Evolutionary conservation across 2,113 vertebrate species (phyloP).

Genomic region (Anthoscopus minutus): DNA sequence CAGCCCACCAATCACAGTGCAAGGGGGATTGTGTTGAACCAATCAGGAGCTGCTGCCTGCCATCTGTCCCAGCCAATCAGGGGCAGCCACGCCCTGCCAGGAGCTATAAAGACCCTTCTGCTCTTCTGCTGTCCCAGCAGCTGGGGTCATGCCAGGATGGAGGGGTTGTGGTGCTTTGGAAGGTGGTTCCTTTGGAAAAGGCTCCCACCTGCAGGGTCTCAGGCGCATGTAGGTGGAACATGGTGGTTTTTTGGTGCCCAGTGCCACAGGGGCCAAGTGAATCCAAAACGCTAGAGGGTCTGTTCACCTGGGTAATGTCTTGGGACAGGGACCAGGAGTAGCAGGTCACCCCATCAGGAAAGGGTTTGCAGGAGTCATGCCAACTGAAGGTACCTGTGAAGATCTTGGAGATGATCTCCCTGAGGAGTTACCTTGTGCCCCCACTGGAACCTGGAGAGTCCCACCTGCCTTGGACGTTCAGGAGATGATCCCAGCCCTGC

Average conservation of each 20-base stretch:
- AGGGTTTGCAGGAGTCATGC: rapidly evolving
- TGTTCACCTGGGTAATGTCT: background rate
- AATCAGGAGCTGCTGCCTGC: background rate
- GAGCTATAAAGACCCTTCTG: background rate
- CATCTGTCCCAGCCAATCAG: background rate
- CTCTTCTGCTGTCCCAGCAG: rapidly evolving
- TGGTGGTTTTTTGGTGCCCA: rapidly evolving
- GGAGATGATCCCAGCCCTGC: background rate
- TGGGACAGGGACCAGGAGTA: background rate
- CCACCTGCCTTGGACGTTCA: background rate
- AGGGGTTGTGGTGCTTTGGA: rapidly evolving
- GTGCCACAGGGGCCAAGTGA: rapidly evolving
- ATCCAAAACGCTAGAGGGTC: rapidly evolving
- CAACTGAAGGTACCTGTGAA: background rate
- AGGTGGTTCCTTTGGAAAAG: no score
- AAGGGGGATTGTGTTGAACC: background rate
- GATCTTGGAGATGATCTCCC: background rate
- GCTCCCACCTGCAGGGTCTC: rapidly evolving
- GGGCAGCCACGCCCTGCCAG: background rate
- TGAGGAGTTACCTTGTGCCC: background rate
- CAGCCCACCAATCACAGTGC: background rate
- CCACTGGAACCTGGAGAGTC: background rate
- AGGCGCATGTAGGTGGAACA: rapidly evolving
- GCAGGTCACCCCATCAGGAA: background rate
- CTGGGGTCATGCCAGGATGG: rapidly evolving